Base-by-base conservation (phyloP, 30 jellyfish, hydroid and myxozoan genomes). In the Cassiopea andromeda region DNA sequence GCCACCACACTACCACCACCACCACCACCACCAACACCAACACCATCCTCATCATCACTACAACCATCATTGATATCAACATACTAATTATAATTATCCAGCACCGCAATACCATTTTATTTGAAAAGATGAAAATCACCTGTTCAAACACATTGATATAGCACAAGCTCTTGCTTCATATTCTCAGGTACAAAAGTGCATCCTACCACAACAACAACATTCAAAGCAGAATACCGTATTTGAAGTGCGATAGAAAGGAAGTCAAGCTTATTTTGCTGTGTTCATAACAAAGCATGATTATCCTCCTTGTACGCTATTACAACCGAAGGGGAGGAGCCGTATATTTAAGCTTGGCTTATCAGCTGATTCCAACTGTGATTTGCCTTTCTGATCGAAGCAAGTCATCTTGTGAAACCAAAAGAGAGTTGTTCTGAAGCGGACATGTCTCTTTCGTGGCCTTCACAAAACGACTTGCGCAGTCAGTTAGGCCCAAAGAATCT, bases 291-390 rank as follows among this genome's bases (percentile, higher is more conserved):
- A 71, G 76, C 46, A 46, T 84, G 84, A 83, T 83, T 69, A 83
- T 83, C 91, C 91, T 43, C 49, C 91, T 69, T 83, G 84, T 69
- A 84, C 49, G 91, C 84, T 83, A 83, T 83, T 70, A 83, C 84
- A 54, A 83, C 46, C 69, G 91, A 68, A 69, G 73, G 85, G 91
- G 91, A 83, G 91, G 91, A 83, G 91, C 83, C 50, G 91, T 48
- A 49, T 48, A 54, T 46, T 61, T 58, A 60, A 80, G 78, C 72
- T 16, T 69, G 57, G 60, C 91, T 83, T 70, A 83, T 83, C 91
- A 83, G 91, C 61, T 50, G 84, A 54, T 59, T 69, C 91, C 84
- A 69, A 83, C 91, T 83, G 91, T 57, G 91, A 83, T 83, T 83
- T 68, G 70, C 75, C 84, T 68, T 15, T 64, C 75, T 45, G 78